These are phyloP conservation scores for Apodemia duryi DNA, from an alignment of 2,888 invertebrate genomes.

Conservation along the genomic window DNA sequence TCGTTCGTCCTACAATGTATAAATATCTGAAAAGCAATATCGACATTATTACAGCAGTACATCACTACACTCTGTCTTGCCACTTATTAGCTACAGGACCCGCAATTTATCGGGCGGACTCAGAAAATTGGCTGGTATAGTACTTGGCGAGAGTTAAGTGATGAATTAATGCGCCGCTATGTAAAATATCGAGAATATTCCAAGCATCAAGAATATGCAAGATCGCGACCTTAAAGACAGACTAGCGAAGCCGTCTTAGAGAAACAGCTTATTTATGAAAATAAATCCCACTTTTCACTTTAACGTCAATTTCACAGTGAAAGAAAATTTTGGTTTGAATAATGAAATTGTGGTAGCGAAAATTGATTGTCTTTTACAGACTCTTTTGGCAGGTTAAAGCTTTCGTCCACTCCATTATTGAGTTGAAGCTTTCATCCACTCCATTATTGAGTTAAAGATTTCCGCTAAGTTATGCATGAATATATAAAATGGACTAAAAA, in stretches of 20 bases:
- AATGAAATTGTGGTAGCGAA: no score
- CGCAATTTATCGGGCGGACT: slow-evolving; percentile 64
- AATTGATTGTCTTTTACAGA: no score
- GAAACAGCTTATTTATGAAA: not conserved
- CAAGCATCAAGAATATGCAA: slow-evolving; percentile 5
- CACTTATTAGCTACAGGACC: slow-evolving; percentile 67
- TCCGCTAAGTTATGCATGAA: no score
- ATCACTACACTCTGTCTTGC: slow-evolving; percentile 47
- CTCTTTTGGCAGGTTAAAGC: no score
- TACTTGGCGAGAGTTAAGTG: slow-evolving; percentile 47
- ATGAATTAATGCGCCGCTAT: slow-evolving; percentile 45
- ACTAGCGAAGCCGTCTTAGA: not conserved
- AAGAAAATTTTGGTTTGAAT: no score
- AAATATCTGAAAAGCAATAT: slow-evolving; percentile 25
- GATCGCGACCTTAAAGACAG: slow-evolving; percentile 1
- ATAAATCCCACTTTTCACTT: no score
- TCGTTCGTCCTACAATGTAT: not conserved
- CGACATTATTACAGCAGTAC: slow-evolving; percentile 30
- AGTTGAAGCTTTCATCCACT: no score
- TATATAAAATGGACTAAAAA: no score
- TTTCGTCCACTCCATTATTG: no score
- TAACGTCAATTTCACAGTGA: no score
- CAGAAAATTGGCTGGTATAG: slow-evolving; percentile 58
- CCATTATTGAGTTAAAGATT: no score
- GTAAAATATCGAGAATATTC: slow-evolving; percentile 14